A percentile compares a stretch with the other conserved stretches of the same genome.
phyloP scores from a whole-genome alignment of 2,113 vertebrate genomes.

The Amblyopsis rosae region DNA sequence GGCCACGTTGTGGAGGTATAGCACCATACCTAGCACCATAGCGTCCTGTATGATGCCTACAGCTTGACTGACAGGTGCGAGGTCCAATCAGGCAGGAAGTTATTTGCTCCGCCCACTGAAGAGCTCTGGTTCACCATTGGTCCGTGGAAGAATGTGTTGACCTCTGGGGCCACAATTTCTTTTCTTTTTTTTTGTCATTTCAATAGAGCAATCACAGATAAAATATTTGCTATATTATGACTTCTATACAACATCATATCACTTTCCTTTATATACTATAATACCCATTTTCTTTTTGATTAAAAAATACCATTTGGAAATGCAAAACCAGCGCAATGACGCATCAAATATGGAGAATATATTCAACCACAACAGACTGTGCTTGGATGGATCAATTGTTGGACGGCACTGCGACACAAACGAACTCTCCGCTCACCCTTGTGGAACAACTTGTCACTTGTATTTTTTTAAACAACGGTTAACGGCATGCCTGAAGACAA shows the following conservation, averaged over 20 bases:
- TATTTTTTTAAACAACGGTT: conserved; percentile 40
- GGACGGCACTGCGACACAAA: conserved; percentile 39
- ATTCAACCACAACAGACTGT: background rate
- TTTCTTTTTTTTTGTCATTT: conserved; percentile 36
- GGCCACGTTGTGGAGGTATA: conserved; percentile 32
- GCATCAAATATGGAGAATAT: conserved; percentile 20
- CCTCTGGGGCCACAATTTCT: conserved; percentile 12
- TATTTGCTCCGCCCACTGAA: conserved; percentile 17
- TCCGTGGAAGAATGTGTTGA: conserved; percentile 34
- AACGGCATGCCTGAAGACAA: conserved; percentile 65
- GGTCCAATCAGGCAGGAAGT: conserved; percentile 46
- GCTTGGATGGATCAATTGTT: conserved; percentile 31
- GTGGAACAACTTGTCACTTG: conserved; percentile 41
- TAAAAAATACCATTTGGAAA: conserved; percentile 67
- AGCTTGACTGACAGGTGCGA: conserved; percentile 53
- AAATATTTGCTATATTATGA: conserved; percentile 47
- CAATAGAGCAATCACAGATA: conserved; percentile 45
- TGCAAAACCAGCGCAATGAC: conserved; percentile 52
- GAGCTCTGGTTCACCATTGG: conserved; percentile 36
- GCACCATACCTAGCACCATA: conserved; percentile 63
- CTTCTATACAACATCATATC: conserved; percentile 62
- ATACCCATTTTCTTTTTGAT: conserved; percentile 51
- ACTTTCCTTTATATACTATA: conserved; percentile 49
- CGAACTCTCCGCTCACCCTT: conserved; percentile 44
- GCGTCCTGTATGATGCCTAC: conserved; percentile 38